These are phyloP conservation scores for Dallia pectoralis DNA, from an alignment of 2,797 vertebrate species.

Conservation along the genomic window DNA sequence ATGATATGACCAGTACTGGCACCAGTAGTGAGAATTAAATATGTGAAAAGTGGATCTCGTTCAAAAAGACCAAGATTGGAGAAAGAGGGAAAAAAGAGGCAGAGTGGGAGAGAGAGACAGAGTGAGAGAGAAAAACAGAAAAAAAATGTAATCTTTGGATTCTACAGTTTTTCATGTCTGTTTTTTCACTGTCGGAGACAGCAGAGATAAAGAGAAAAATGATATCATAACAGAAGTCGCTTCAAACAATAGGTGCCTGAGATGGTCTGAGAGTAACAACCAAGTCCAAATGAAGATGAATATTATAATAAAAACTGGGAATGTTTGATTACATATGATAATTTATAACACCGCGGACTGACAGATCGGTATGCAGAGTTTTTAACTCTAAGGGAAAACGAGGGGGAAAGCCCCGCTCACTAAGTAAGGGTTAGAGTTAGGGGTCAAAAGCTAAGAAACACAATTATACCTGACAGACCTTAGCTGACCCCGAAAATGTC, in stretches of 20 bases:
- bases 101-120: slow-evolving; percentile 14
- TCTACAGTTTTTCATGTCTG: slow-evolving; percentile 19
- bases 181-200: slow-evolving; percentile 43
- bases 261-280: slow-evolving; percentile 24
- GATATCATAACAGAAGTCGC: slow-evolving; percentile 19
- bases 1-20: slow-evolving; percentile 47
- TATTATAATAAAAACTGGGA: slow-evolving; percentile 38
- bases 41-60: slow-evolving; percentile 42
- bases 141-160: slow-evolving; percentile 39
- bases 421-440: slow-evolving; percentile 61
- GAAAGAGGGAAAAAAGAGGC: not conserved
- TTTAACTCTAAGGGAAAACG: slow-evolving; percentile 66
- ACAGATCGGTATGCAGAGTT: slow-evolving; percentile 51
- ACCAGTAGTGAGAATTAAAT: slow-evolving; percentile 32
- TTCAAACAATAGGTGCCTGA: slow-evolving; percentile 22
- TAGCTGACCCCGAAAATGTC: slow-evolving; percentile 64
- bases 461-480: slow-evolving; percentile 74
- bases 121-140: slow-evolving; percentile 26
- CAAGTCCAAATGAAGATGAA: slow-evolving; percentile 16
- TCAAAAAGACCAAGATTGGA: slow-evolving; percentile 11
- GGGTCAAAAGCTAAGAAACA: slow-evolving; percentile 76
- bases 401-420: slow-evolving; percentile 50
- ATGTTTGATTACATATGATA: slow-evolving; percentile 41
- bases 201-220: slow-evolving; percentile 11
- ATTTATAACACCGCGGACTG: slow-evolving; percentile 15